These are phyloP conservation scores for Trichogramma evanescens DNA, from an alignment of 2,888 invertebrate species.

Conservation along the genomic window DNA sequence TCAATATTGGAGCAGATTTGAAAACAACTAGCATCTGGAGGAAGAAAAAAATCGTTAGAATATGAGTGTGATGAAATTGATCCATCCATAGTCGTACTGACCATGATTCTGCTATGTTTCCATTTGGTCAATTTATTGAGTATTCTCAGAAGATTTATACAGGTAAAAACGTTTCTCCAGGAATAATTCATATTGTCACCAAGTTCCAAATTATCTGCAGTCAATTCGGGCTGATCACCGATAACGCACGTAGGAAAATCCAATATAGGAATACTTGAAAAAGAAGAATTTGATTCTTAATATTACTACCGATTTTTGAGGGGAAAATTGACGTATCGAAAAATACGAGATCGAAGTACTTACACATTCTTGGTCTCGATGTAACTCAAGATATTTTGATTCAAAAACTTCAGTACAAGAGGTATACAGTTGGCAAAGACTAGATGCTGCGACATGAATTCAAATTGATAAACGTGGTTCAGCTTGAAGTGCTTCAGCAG, in stretches of 20 bases:
- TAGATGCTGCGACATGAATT: slow-evolving; percentile 97
- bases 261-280: slow-evolving; percentile 72
- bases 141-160: slow-evolving; percentile 91
- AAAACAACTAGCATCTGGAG: slow-evolving; percentile 90
- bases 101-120: slow-evolving; percentile 98
- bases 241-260: slow-evolving; percentile 96
- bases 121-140: slow-evolving; percentile 98
- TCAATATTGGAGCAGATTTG: slow-evolving; percentile 97
- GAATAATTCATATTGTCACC: slow-evolving; percentile 80
- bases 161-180: slow-evolving; percentile 97
- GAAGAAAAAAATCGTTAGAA: slow-evolving; percentile 12
- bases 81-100: slow-evolving; percentile 28
- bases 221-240: slow-evolving; percentile 89
- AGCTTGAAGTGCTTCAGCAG: slow-evolving; percentile 94
- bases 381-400: slow-evolving; percentile 93
- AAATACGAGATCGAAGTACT: slow-evolving; percentile 33
- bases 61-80: neutral
- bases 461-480: slow-evolving; percentile 98
- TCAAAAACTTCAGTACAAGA: slow-evolving; percentile 94
- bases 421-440: slow-evolving; percentile 99
- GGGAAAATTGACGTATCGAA: slow-evolving; percentile 3
- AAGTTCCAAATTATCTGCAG: slow-evolving; percentile 82
- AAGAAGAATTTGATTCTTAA: slow-evolving; percentile 12
- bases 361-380: slow-evolving; percentile 87
- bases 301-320: slow-evolving; percentile 2